Base-by-base conservation (phyloP, 2,888 invertebrate genomes). In the Adineta ricciae region DNA sequence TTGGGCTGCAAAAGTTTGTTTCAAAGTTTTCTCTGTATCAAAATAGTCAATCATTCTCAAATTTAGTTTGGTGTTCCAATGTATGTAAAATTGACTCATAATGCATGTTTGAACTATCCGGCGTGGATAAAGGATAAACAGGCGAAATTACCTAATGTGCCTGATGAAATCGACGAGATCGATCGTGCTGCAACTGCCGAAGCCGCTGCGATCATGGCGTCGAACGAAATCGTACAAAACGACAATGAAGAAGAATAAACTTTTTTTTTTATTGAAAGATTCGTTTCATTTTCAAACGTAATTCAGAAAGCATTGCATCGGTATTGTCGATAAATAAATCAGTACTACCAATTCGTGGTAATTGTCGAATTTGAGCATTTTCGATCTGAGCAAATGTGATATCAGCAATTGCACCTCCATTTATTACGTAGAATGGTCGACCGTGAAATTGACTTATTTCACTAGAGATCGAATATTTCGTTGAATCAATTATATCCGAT, bases 1-100 rank as follows among this genome's bases (percentile, higher is more conserved):
- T 78, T 78, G 78, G 78, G 78, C 41, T n/a, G 78, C 78, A n/a
- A 78, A 78, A n/a, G 78, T 78, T 24, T 24, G 38, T 41, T 46
- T 46, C 8, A 3, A 73, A 2, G 41, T 38, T 8, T 21, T 38
- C 1, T 38, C 1, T 64, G 5, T 14, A n/a, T 36, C 1, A 73
- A 24, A 38, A 38, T 21, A 73, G 24, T n/a, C 41, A 3, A 9
- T 8, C 2, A 24, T n/a, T 1, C n/a, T 41, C n/a, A 14, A 11
- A 24, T 41, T 24, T 78, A 78, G 78, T 41, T 78, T n/a, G 78
- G 78, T n/a, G 41, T 78, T 41, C 78, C 78, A 78, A 19, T 78
- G 16, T 78, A 78, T 41, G 21, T n/a, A 78, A 78, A 78, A 78
- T 41, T 41, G n/a, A 78, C 41, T 11, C 41, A 41, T 38, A 78